Evolutionary conservation across 2,113 vertebrate genomes (phyloP).

Genomic region (Peromyscus californicus): DNA sequence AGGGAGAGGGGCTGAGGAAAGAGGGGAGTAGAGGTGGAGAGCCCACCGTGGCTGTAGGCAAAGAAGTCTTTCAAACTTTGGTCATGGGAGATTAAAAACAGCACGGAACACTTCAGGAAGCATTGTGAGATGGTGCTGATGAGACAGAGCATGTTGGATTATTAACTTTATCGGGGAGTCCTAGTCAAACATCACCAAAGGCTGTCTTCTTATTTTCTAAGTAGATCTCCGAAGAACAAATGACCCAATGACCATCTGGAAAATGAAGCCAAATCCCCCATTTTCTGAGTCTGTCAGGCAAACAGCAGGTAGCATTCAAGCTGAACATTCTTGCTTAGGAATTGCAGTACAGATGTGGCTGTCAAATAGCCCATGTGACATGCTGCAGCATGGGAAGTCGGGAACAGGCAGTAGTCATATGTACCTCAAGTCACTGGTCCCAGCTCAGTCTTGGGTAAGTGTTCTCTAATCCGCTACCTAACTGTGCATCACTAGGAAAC

Average conservation of each 20-base stretch:
- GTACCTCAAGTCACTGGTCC: neutral
- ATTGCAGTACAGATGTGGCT: neutral
- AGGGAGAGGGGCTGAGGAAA: neutral
- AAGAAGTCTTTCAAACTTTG: neutral
- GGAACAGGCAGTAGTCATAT: neutral
- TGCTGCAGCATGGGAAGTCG: neutral
- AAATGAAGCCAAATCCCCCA: neutral
- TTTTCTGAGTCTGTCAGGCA: neutral
- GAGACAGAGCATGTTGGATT: neutral
- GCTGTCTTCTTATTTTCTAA: conserved; percentile 62
- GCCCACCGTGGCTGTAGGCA: neutral
- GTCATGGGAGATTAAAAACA: neutral
- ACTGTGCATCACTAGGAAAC: neutral
- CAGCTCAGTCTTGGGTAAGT: too few relatives aligned
- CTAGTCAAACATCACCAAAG: conserved; percentile 46
- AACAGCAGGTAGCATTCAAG: neutral
- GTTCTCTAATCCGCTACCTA: neutral
- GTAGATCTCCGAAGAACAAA: conserved; percentile 43
- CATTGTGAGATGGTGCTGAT: conserved; percentile 20
- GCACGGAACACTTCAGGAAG: neutral
- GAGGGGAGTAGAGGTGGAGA: neutral
- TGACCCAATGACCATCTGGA: neutral
- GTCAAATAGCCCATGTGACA: neutral
- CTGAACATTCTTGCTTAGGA: neutral
- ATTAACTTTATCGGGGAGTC: conserved; percentile 33